Conservation (phyloP, 2,797 vertebrate species). For the Pseudocheirus occidentalis region DNA sequence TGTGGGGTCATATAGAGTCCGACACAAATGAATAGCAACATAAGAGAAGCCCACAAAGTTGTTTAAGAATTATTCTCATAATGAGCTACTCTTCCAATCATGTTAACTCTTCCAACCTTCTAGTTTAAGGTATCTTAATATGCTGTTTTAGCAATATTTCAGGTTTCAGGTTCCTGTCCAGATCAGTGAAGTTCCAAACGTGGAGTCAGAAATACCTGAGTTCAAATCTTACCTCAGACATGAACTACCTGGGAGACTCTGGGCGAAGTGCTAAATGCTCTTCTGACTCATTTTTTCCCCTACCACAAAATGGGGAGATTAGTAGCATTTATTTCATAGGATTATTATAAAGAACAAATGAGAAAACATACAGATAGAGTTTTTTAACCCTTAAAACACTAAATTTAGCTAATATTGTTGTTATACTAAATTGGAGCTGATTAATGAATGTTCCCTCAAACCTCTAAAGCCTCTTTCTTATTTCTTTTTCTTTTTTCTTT, state of each 20-base stretch:
- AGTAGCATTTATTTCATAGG: not conserved
- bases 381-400: not conserved
- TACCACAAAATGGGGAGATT: not conserved
- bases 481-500: too few species aligned
- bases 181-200: not conserved
- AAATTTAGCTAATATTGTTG: not conserved
- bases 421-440: not conserved
- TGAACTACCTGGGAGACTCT: not conserved
- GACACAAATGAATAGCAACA: not conserved
- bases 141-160: not conserved
- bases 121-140: not conserved
- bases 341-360: not conserved
- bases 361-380: not conserved
- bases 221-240: not conserved
- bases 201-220: not conserved
- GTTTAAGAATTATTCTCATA: not conserved
- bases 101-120: not conserved
- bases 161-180: not conserved
- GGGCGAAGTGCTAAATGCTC: not conserved
- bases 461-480: not conserved
- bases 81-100: not conserved
- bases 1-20: accelerated
- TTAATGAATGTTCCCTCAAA: not conserved
- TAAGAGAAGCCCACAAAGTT: not conserved
- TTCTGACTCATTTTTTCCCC: not conserved